Percentiles rank a stretch among this genome's conserved stretches.
These are phyloP conservation scores for Drosophila ustulata DNA, from an alignment of 2,888 invertebrate genomes.

Conservation along the genomic window DNA sequence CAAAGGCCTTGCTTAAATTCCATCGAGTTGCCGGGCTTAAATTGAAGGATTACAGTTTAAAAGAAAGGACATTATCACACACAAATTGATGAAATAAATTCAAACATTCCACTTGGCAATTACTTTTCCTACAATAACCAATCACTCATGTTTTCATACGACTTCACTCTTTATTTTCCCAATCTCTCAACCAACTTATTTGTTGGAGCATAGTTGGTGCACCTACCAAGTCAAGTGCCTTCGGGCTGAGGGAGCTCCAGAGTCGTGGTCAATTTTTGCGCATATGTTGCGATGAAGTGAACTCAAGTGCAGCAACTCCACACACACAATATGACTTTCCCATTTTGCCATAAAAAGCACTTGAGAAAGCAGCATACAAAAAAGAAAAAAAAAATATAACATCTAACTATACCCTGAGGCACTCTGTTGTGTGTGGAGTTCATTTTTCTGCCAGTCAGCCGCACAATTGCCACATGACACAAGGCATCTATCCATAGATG, in stretches of 20 bases:
- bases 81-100: background rate
- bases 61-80: background rate
- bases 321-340: conserved; percentile 56
- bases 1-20: conserved; percentile 55
- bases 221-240: conserved; percentile 28
- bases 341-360: conserved; percentile 66
- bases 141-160: conserved; percentile 27
- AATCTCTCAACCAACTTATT: background rate
- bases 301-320: conserved; percentile 59
- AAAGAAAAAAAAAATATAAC: conserved; percentile 31
- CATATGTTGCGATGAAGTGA: conserved; percentile 70
- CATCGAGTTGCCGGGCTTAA: conserved; percentile 22
- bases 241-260: conserved; percentile 17
- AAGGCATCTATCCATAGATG: conserved; percentile 18
- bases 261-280: conserved; percentile 69
- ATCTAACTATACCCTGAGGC: conserved; percentile 58
- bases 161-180: background rate
- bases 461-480: conserved; percentile 56
- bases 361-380: conserved; percentile 38
- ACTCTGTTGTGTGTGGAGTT: conserved; percentile 42
- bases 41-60: conserved; percentile 9
- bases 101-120: conserved; percentile 29
- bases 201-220: conserved; percentile 18
- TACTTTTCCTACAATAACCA: conserved; percentile 30
- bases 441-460: conserved; percentile 68